Base-by-base conservation (phyloP, 1,140 invertebrate genomes). In the Diplogasteroides magnus region DNA sequence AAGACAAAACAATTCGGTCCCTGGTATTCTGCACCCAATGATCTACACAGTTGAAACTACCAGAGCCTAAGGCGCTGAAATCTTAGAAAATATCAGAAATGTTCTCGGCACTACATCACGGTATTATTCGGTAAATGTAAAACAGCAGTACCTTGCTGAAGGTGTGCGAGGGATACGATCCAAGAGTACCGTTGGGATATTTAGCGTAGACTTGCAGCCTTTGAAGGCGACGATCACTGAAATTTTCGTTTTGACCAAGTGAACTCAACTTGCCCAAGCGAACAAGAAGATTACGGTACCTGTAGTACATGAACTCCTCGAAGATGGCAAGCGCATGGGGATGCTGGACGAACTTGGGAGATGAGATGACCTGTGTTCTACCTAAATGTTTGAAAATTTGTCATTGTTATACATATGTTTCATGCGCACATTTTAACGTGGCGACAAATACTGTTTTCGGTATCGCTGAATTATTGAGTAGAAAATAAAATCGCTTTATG, bases 231-330 rank as follows among this genome's bases (percentile, higher is more conserved):
- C 79, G 32, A 76, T 79, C 74, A 57, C 63, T 66, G 37, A 25
- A 62, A 61, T n/a, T 48, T 48, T 48, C 19, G 19, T 48, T 48
- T 48, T 48, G 6, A 19, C 6, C 6, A 48, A 48, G 6, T 48
- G 37, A 48, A 48, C 2, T 55, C n/a, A 90, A 0, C 91, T 91
- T 0, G 91, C 92, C 0, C 93, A 78, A 90, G 88, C 84, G 76
- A 48, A 48, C 19, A 6, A 48, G 37, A 48, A 48, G 19, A 48
- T 48, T 48, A 6, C 95, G 6, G 19, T 48, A 48, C 0, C 93
- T 97, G 94, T 95, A 98, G 81, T 94, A 98, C 64, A 98, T 86
- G 0, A 90, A 91, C 76, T 98, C 94, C 83, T 94, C 92, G 82
- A 94, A 95, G 0, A 97, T 85, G 0, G 94, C 92, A 6, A 98